Conservation (phyloP, 2,797 vertebrate species). For the Ceyx erithaca region DNA sequence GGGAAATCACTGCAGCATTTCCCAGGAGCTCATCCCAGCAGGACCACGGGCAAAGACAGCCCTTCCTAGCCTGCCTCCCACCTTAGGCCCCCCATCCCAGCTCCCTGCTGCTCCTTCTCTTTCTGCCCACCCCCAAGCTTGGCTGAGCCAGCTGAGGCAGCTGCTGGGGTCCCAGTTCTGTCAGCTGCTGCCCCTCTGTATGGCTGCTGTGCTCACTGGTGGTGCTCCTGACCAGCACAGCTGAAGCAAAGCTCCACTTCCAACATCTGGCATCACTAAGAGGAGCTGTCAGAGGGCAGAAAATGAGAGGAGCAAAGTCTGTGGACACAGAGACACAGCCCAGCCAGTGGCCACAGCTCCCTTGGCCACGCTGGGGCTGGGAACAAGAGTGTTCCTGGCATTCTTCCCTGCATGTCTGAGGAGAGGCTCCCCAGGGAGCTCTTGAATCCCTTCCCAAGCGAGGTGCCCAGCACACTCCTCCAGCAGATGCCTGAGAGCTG, state of each 20-base stretch:
- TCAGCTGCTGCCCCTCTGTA: not conserved
- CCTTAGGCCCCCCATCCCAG: not conserved
- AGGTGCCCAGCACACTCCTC: not conserved
- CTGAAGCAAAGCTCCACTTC: not conserved
- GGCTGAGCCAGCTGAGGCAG: not conserved
- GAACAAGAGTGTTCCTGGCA: not conserved
- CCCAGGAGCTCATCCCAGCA: conserved; percentile 9
- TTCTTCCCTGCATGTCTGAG: not conserved
- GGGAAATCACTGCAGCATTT: conserved; percentile 19
- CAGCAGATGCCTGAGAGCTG: not conserved
- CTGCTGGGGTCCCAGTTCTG: not conserved
- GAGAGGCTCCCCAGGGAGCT: not conserved
- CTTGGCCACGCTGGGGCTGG: not conserved
- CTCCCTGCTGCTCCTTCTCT: not conserved
- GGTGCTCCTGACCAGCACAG: not conserved
- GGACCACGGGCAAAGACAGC: not conserved
- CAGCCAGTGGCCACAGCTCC: fast-evolving
- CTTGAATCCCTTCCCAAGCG: not conserved
- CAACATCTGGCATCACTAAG: not conserved
- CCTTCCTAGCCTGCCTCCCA: not conserved
- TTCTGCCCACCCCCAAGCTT: not conserved
- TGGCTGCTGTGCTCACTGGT: fast-evolving
- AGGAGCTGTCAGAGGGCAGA: not conserved
- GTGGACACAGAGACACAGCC: not conserved
- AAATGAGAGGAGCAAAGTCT: not conserved